Conservation (phyloP, 2,888 invertebrate species). For the Rotaria macrura region DNA sequence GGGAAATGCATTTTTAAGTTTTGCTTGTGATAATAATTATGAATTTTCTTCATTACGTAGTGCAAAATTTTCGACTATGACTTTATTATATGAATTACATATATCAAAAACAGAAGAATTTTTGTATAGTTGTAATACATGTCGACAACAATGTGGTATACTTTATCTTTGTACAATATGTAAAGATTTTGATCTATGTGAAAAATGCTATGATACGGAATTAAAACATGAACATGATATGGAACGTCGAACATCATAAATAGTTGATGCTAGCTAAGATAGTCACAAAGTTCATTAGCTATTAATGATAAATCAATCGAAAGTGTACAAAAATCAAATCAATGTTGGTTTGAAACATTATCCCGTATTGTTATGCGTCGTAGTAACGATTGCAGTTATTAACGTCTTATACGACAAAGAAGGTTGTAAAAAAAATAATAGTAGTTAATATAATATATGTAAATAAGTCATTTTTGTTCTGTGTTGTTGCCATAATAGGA, state of each 20-base stretch:
- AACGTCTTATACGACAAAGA: too few species aligned
- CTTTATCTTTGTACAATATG: conserved; percentile 86
- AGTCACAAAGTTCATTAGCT: conserved; percentile 23
- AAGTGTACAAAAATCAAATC: too few species aligned
- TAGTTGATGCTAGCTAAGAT: background rate
- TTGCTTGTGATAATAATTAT: conserved; percentile 94
- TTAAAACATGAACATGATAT: conserved; percentile 89
- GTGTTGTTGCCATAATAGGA: too few species aligned
- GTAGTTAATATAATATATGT: too few species aligned
- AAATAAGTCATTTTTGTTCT: too few species aligned
- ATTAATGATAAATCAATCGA: too few species aligned
- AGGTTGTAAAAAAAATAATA: too few species aligned
- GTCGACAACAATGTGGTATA: conserved; percentile 87
- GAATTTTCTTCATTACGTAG: conserved; percentile 90
- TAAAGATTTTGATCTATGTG: conserved; percentile 98
- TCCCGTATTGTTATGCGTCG: conserved; percentile 36
- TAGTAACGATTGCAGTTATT: too few species aligned
- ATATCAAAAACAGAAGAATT: conserved; percentile 94
- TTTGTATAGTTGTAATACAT: conserved; percentile 95
- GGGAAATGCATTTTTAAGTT: conserved; percentile 90
- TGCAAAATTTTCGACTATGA: conserved; percentile 87
- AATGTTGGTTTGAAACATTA: too few species aligned
- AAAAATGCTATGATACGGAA: conserved; percentile 86
- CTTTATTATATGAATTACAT: conserved; percentile 93
- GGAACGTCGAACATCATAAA: conserved; percentile 59